Evolutionary conservation across 2,113 vertebrate species (phyloP).

Genomic region (Pogona vitticeps): DNA sequence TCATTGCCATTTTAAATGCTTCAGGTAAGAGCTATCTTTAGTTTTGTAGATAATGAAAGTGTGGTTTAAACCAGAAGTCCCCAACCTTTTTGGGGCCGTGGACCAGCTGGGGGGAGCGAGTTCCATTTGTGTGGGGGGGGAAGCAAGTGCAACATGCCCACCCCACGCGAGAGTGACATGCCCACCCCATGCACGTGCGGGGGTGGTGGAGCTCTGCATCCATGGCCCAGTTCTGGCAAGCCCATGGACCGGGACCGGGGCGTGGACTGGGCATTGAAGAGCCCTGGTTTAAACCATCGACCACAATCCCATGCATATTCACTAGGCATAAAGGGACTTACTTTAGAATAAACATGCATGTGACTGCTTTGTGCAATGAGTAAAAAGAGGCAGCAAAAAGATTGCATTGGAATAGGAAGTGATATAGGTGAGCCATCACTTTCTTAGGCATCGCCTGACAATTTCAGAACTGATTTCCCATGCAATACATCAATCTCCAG

Average conservation of each 20-base stretch:
- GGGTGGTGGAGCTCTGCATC: too few species aligned
- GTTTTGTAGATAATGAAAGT: not conserved
- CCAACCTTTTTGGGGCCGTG: too few species aligned
- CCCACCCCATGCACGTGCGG: too few species aligned
- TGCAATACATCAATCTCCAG: not conserved
- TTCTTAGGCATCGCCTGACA: not conserved
- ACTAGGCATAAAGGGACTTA: not conserved
- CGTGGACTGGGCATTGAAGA: too few species aligned
- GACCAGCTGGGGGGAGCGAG: too few species aligned
- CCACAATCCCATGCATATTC: not conserved
- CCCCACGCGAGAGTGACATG: too few species aligned
- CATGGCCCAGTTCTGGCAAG: too few species aligned
- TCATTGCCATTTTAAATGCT: not conserved
- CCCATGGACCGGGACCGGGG: too few species aligned
- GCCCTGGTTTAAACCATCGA: not conserved
- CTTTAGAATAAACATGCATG: not conserved
- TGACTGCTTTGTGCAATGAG: not conserved
- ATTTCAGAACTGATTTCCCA: conserved; percentile 1
- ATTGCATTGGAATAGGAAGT: conserved; percentile 5
- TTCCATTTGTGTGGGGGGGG: too few species aligned
- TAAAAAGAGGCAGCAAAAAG: not conserved
- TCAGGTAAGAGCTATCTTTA: not conserved
- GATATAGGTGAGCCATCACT: conserved; percentile 13
- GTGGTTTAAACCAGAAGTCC: not conserved
- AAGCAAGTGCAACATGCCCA: too few species aligned